Base-by-base conservation (phyloP, 1,140 invertebrate genomes). In the Mya arenaria region DNA sequence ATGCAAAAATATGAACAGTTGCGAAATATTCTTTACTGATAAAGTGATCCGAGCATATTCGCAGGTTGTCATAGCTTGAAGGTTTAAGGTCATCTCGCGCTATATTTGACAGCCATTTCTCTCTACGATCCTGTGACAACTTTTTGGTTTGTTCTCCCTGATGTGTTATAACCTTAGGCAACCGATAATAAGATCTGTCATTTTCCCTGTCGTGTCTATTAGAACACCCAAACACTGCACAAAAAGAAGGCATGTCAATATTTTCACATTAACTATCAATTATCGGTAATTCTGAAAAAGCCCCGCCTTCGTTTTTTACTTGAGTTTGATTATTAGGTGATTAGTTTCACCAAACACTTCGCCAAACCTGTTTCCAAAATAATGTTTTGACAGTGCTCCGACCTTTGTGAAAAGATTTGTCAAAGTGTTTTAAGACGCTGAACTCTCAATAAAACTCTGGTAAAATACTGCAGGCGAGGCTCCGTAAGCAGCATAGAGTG, bases 191-290 rank as follows among this genome's bases (percentile, higher is more conserved):
- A 32, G 68, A 71, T 55, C 25, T 71, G 44, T 71, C 48, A 28
- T 55, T 71, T 17, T 71, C 68, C 19, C 68, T 48, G 34, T 71
- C 48, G 36, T 71, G 44, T 71, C 68, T 71, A 28, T 71, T n/a
- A n/a, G n/a, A n/a, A n/a, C n/a, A n/a, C 19, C 68, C 68, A 71
- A 71, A 52, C 44, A 71, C 68, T 5, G 68, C 68, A 71, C 68
- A 71, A 32, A 71, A 71, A 3, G 68, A 71, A 4, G 68, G 68
- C 68, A 55, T 25, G 15, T 71, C n/a, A n/a, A n/a, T n/a, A n/a
- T n/a, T n/a, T n/a, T n/a, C n/a, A n/a, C n/a, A n/a, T n/a, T n/a
- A n/a, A n/a, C n/a, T n/a, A n/a, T n/a, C n/a, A n/a, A n/a, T n/a
- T n/a, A n/a, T n/a, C n/a, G n/a, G n/a, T n/a, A n/a, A n/a, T n/a